phyloP scores from a whole-genome alignment of 2,797 vertebrate genomes.

The Monodelphis domestica region DNA sequence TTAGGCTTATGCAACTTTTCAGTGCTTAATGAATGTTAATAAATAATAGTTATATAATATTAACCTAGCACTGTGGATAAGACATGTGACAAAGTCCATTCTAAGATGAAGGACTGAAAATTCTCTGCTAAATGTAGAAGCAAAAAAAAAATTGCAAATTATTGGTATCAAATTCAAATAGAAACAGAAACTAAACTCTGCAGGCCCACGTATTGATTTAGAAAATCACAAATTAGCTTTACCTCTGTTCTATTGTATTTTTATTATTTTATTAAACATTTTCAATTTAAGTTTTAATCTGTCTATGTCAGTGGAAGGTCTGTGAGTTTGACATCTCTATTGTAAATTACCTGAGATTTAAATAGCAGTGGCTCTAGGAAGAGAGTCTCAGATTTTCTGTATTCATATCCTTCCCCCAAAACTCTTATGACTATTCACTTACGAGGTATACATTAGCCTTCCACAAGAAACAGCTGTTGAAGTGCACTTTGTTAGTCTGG shows the following conservation, averaged over 20 bases:
- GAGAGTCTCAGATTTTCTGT: background rate
- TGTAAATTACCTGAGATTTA: background rate
- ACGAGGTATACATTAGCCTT: background rate
- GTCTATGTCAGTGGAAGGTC: background rate
- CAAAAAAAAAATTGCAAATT: background rate
- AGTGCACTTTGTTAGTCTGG: background rate
- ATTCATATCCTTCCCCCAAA: background rate
- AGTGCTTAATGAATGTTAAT: background rate
- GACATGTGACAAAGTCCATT: background rate
- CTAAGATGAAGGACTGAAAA: background rate
- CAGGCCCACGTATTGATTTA: background rate
- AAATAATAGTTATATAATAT: conserved; percentile 13
- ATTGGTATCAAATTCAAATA: background rate
- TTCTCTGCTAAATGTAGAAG: background rate
- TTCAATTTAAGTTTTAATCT: background rate
- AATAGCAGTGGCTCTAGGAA: background rate
- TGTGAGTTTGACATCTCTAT: background rate
- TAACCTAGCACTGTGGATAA: conserved; percentile 6
- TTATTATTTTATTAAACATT: background rate
- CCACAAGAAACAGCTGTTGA: background rate
- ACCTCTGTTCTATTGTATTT: background rate
- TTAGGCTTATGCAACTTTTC: background rate
- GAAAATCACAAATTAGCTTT: background rate
- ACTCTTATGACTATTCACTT: background rate
- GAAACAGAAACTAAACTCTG: background rate